Percentiles rank a stretch among this genome's conserved stretches.
Evolutionary conservation across 2,797 vertebrate genomes (phyloP).

Genomic region (Aythya fuligula): DNA sequence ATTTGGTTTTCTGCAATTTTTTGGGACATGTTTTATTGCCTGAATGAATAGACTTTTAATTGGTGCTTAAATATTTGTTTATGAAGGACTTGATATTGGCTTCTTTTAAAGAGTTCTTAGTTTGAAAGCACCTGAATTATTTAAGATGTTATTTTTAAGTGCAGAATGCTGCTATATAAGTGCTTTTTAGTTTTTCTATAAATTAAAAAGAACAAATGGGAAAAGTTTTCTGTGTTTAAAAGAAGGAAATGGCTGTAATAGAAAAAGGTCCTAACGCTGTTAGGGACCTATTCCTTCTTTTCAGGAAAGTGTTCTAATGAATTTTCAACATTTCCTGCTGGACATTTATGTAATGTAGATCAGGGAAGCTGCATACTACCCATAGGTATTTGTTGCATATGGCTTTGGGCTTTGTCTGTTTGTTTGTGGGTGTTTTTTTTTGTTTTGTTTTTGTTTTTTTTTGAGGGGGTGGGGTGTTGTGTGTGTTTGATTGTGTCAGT

Average conservation of each 20-base stretch:
- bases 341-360: background rate
- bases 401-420: background rate
- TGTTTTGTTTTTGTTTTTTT: background rate
- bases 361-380: background rate
- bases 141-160: background rate
- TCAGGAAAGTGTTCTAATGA: background rate
- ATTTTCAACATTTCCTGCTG: background rate
- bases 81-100: background rate
- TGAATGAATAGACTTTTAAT: background rate
- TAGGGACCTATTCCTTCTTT: background rate
- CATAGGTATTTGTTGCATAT: background rate
- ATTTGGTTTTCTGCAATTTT: background rate
- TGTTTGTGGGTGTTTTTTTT: background rate
- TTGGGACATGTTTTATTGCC: background rate
- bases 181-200: background rate
- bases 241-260: background rate
- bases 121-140: background rate
- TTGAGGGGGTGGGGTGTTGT: background rate
- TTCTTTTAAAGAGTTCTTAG: background rate
- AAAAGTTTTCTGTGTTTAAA: background rate
- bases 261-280: background rate
- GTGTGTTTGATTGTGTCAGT: fast-evolving
- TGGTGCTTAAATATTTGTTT: background rate
- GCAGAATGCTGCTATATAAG: background rate
- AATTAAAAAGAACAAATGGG: background rate